Base-by-base conservation (phyloP, 2,888 invertebrate genomes). In the Synergus japonicus region DNA sequence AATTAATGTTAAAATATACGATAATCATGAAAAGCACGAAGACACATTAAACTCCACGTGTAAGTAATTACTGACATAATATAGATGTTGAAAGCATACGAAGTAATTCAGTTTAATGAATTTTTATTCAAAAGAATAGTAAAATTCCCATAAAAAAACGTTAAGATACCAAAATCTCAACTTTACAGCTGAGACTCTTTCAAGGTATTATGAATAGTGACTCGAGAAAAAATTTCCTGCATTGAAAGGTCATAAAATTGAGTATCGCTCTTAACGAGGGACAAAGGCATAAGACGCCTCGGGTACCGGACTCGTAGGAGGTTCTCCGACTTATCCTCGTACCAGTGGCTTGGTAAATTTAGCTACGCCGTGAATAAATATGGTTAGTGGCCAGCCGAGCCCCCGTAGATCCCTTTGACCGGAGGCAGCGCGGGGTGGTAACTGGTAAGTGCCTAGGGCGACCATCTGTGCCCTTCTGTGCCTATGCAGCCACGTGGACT, bases 391-490 rank as follows among this genome's bases (percentile, higher is more conserved):
- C 87, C 87, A 88, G 88, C 87, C 87, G 85, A 88, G 88, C 88
- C 88, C 88, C 87, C 85, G 81, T 86, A 85, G 90, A 90, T 91
- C 89, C 89, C 89, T 90, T 91, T 91, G 90, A 89, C 90, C 89
- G 86, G 88, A 85, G 87, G 88, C 85, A 81, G 85, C 82, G 78
- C 82, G 83, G 88, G 90, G 89, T 88, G 88, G 90, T 88, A 89
- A 89, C 91, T 90, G 89, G 90, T 91, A 92, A 92, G 90, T 92
- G 90, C 91, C 91, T 87, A 84, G 88, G 91, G 91, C 91, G 90
- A 89, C 92, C 92, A 92, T 92, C 92, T 92, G 92, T 92, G 92
- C 90, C 89, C 90, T 88, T 88, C 87, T 85, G 86, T 84, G 87
- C 87, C 86, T 85, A 86, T 84, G 86, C 86, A 85, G 90, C 90